Percentiles rank a stretch among this genome's conserved stretches.
Conservation (phyloP, 2,888 invertebrate species). For the Parnassius glacialis region DNA sequence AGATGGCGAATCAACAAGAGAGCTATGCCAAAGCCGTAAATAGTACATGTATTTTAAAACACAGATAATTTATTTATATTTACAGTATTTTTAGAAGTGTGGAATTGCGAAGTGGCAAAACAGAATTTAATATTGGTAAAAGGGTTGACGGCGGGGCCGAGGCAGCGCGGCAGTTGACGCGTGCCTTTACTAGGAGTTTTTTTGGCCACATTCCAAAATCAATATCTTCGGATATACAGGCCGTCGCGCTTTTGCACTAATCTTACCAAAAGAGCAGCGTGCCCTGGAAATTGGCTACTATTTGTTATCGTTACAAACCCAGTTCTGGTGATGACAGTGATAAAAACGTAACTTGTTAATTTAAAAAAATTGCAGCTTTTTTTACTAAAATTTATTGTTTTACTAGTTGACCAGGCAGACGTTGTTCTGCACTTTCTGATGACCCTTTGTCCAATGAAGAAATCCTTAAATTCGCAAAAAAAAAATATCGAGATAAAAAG, state of each 20-base stretch:
- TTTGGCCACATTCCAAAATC: conserved; percentile 80
- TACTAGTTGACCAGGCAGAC: too few species aligned
- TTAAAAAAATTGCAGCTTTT: too few species aligned
- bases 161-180: conserved; percentile 77
- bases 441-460: too few species aligned
- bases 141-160: conserved; percentile 77
- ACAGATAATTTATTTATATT: conserved; percentile 11
- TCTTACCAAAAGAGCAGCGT: conserved; percentile 57
- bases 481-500: too few species aligned
- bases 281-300: conserved; percentile 40
- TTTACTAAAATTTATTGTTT: too few species aligned
- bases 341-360: too few species aligned
- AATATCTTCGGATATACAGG: conserved; percentile 75
- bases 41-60: background rate
- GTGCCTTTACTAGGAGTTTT: conserved; percentile 74
- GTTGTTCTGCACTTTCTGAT: too few species aligned
- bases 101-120: conserved; percentile 79
- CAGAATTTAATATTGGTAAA: conserved; percentile 81
- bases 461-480: too few species aligned
- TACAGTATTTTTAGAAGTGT: conserved; percentile 68
- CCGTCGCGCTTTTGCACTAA: conserved; percentile 76
- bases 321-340: too few species aligned
- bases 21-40: background rate
- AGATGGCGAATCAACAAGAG: too few species aligned
- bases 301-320: conserved; percentile 4